Evolutionary conservation across 2,113 vertebrate genomes (phyloP), one percentile per base, ranked within the genome.

Genomic region (Megaleporinus macrocephalus): DNA sequence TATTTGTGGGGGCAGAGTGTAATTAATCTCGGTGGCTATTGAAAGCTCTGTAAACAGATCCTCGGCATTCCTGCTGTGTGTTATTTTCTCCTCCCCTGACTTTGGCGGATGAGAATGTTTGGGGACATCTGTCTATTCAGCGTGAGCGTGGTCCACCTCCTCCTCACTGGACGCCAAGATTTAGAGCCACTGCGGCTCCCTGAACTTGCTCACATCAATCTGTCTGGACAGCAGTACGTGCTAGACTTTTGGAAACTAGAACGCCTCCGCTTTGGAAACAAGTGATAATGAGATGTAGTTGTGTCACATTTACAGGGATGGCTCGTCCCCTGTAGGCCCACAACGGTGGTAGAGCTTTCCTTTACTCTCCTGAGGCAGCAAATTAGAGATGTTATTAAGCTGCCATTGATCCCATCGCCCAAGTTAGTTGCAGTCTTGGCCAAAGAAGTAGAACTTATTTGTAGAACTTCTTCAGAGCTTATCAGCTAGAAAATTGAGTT

Each of bases 1-100:
- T 83, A 76, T 66, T 78, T 79, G 22, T 76, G 16, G 65, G 27
- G 68, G 66, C 30, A 49, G 55, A 59, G 70, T 66, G 75, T 82
- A 86, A 79, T 84, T 80, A 84, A 82, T 79, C 79, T 82, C 20
- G 73, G 57, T 79, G 76, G 72, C 73, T 84, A 68, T 84, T 76
- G 66, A 76, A 83, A 77, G 80, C 71, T 82, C 44, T 65, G 72
- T 73, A 82, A 84, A 81, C 68, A 77, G 80, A 84, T 76, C 51
- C 59, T 76, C 69, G 27, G 59, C 80, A 80, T 83, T 80, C 77
- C 74, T 73, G 57, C 27, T 55, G 20, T 15, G n/a, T 49, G 59
- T 69, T 79, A 65, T 82, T 83, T 76, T 71, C 66, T 76, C 65
- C 72, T 82, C 66, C 73, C 44, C 65, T 74, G 73, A 78, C 69